These are phyloP conservation scores for Mesopsocus fuscifrons DNA, from an alignment of 2,888 invertebrate species.

Conservation along the genomic window DNA sequence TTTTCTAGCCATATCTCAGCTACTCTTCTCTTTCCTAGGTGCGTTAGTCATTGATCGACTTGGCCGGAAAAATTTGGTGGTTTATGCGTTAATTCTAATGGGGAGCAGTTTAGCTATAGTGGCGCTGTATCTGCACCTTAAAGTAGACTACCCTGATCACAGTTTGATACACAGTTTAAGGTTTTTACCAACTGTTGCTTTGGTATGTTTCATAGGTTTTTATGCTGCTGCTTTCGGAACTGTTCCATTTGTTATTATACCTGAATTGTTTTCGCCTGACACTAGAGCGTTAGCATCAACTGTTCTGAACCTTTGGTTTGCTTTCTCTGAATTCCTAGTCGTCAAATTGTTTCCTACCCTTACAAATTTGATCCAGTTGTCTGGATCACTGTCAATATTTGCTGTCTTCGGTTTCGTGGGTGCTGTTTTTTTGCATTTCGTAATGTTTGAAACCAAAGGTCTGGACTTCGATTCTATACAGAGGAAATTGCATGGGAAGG, in stretches of 20 bases:
- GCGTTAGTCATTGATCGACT: background rate
- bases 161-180: background rate
- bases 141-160: no score
- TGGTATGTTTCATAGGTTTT: background rate
- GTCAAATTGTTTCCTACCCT: constrained; percentile 3
- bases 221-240: constrained; percentile 4
- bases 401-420: background rate
- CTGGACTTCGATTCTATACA: background rate
- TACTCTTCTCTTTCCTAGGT: background rate
- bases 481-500: background rate
- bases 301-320: background rate
- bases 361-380: background rate
- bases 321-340: background rate
- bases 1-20: background rate
- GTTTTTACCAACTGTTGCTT: background rate
- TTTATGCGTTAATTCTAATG: no score
- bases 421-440: background rate
- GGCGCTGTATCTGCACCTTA: no score
- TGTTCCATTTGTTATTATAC: constrained; percentile 5
- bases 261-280: constrained; percentile 3
- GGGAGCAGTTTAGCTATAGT: no score
- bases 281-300: background rate
- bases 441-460: constrained; percentile 5
- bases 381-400: background rate
- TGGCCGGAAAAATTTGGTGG: constrained; percentile 2